Conservation (phyloP, 2,888 invertebrate species). For the Lagria hirta region DNA sequence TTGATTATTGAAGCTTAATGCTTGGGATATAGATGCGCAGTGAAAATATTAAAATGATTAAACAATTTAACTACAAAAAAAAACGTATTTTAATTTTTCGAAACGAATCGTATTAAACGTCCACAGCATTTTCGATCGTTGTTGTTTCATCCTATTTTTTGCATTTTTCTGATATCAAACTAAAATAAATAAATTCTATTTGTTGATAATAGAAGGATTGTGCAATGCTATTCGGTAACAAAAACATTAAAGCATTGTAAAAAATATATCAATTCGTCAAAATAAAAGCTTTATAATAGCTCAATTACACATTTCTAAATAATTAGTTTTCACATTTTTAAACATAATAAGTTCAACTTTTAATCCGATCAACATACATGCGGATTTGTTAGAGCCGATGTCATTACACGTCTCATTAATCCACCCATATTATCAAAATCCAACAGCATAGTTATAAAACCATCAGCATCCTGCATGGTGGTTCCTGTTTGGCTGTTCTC, state of each 20-base stretch:
- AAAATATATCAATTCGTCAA: not conserved
- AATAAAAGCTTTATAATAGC: not conserved
- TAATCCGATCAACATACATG: slow-evolving; percentile 60
- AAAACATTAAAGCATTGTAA: not conserved
- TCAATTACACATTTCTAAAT: not conserved
- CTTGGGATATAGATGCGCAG: too few species aligned
- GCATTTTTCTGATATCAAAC: too few species aligned
- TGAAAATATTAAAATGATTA: too few species aligned
- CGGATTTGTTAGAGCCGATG: slow-evolving; percentile 84
- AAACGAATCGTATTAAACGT: too few species aligned
- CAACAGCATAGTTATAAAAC: slow-evolving; percentile 86
- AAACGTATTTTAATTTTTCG: too few species aligned
- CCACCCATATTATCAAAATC: slow-evolving; percentile 96
- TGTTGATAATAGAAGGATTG: too few species aligned
- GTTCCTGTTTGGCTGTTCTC: slow-evolving; percentile 65
- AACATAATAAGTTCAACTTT: not conserved
- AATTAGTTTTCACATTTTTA: not conserved
- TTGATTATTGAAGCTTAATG: too few species aligned
- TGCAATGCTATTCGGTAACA: not conserved
- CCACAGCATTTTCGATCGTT: too few species aligned
- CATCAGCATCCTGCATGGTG: slow-evolving; percentile 83
- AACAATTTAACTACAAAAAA: too few species aligned
- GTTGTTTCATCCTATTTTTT: too few species aligned
- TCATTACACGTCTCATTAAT: slow-evolving; percentile 92
- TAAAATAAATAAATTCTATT: too few species aligned